Evolutionary conservation across 2,888 invertebrate species (phyloP).

Genomic region (Drosophila putrida): DNA sequence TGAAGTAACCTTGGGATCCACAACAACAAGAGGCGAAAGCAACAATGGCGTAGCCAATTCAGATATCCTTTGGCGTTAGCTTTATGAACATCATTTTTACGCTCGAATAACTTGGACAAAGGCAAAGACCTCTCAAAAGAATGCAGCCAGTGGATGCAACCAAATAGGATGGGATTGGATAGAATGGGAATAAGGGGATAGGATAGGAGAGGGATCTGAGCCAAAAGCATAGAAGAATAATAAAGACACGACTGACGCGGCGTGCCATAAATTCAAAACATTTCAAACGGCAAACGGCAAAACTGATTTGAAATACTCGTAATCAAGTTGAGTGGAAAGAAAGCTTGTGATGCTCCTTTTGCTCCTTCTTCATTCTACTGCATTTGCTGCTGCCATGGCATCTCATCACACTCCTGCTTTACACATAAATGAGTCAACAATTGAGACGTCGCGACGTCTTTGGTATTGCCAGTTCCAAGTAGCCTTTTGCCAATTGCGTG

Average conservation of each 20-base stretch:
- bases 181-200: background rate
- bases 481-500: slow-evolving; percentile 27
- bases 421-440: slow-evolving; percentile 46
- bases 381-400: slow-evolving; percentile 11
- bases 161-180: background rate
- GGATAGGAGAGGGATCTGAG: background rate
- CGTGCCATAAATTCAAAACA: slow-evolving; percentile 75
- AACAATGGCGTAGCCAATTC: slow-evolving; percentile 43
- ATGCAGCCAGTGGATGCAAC: slow-evolving; percentile 28
- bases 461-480: slow-evolving; percentile 44
- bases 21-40: slow-evolving; percentile 10
- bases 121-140: slow-evolving; percentile 53
- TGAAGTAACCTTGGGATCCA: slow-evolving; percentile 64
- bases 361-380: background rate
- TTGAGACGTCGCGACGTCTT: slow-evolving; percentile 69
- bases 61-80: slow-evolving; percentile 63
- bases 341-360: slow-evolving; percentile 6
- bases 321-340: slow-evolving; percentile 60
- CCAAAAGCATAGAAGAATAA: slow-evolving; percentile 36
- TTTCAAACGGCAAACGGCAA: slow-evolving; percentile 45
- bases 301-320: slow-evolving; percentile 67
- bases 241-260: slow-evolving; percentile 64
- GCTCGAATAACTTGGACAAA: slow-evolving; percentile 70
- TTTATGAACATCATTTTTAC: slow-evolving; percentile 68
- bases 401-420: background rate